Percentiles rank a stretch among this genome's conserved stretches.
Evolutionary conservation across 2,797 vertebrate species (phyloP).

Genomic region (Onychomys leucogaster): DNA sequence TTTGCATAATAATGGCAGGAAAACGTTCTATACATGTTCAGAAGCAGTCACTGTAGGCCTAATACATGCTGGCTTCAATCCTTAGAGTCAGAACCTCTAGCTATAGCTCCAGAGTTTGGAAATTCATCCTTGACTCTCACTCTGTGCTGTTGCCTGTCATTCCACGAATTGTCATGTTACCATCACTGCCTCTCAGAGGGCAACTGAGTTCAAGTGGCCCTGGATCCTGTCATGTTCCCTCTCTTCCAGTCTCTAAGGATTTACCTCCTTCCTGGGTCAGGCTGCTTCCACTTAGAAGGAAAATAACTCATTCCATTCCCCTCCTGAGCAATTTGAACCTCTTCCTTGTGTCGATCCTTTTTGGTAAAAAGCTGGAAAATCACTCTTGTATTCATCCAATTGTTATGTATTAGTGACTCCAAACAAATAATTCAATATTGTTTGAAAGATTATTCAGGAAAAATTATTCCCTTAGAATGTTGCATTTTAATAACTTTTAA

Average conservation of each 20-base stretch:
- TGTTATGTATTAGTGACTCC: not conserved
- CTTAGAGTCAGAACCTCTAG: not conserved
- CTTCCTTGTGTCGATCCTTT: not conserved
- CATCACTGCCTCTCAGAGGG: not conserved
- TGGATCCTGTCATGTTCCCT: not conserved
- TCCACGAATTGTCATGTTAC: not conserved
- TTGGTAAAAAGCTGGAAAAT: not conserved
- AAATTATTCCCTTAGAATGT: not conserved
- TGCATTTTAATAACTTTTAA: slow-evolving; percentile 28
- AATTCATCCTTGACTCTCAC: not conserved
- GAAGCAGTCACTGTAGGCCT: not conserved
- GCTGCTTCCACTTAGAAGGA: not conserved
- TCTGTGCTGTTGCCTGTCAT: not conserved
- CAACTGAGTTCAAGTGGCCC: not conserved
- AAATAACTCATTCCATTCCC: not conserved
- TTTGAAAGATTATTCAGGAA: slow-evolving; percentile 9
- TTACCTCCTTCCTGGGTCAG: not conserved
- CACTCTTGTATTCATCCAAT: not conserved
- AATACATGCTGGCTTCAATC: not conserved
- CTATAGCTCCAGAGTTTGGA: not conserved
- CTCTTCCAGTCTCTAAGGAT: not conserved
- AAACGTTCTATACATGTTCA: not conserved
- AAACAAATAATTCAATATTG: slow-evolving; percentile 20
- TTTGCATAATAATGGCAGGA: not conserved
- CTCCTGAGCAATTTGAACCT: not conserved